Conservation (phyloP, 2,797 vertebrate species). For the Microhierax caerulescens region DNA sequence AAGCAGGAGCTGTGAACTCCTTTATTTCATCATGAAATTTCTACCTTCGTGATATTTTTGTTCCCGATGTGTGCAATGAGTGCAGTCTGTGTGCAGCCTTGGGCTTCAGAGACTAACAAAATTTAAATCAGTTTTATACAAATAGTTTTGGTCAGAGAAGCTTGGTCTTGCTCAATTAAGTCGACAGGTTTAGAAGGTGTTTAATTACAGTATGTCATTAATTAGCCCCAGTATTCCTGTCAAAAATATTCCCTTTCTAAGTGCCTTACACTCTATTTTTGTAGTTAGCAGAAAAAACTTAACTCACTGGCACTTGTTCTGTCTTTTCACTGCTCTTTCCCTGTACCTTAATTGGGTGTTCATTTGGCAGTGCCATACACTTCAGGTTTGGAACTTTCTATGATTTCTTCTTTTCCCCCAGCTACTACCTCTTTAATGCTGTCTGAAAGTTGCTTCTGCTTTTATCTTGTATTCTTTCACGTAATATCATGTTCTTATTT, state of each 20-base stretch:
- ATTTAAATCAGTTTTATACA: slow-evolving; percentile 23
- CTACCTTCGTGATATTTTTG: neutral
- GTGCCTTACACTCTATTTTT: neutral
- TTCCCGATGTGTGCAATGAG: neutral
- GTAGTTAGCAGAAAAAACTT: neutral
- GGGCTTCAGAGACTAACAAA: slow-evolving; percentile 53
- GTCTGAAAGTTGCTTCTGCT: neutral
- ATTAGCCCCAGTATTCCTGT: slow-evolving; percentile 16
- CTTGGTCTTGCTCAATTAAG: slow-evolving; percentile 12
- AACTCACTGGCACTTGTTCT: neutral
- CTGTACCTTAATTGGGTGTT: neutral
- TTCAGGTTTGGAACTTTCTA: neutral
- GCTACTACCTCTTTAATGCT: neutral
- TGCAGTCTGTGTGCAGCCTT: neutral
- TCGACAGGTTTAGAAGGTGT: slow-evolving; percentile 22
- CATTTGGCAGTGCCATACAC: neutral
- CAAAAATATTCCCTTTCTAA: slow-evolving; percentile 9
- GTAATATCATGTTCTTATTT: neutral
- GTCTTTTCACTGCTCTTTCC: neutral
- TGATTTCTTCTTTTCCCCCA: neutral
- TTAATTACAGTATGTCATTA: slow-evolving; percentile 34
- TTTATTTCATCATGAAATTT: slow-evolving; percentile 3
- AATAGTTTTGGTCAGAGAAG: slow-evolving; percentile 38
- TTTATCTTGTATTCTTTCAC: neutral
- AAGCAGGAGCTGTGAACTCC: neutral